Base-by-base conservation (phyloP, 2,888 invertebrate genomes). In the Dryobotodes eremita region DNA sequence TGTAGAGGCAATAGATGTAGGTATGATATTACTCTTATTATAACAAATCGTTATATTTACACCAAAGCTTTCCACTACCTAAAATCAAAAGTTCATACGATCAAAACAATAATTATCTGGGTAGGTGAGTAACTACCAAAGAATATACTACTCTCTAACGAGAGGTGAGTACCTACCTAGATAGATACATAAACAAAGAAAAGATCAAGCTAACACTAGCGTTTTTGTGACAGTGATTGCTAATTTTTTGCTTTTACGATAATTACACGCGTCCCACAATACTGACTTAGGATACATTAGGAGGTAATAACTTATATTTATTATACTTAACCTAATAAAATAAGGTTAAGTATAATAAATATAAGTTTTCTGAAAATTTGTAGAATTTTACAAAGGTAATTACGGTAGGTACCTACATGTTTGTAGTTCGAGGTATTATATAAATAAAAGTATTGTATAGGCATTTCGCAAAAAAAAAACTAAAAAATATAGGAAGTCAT, bases 181-280 rank as follows among this genome's bases (percentile, higher is more conserved):
- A n/a, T n/a, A n/a, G n/a, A n/a, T 10, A 36, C 0, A 10, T 5
- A 20, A 0, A 78, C 2, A 48, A 71, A 75, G 55, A 50, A 46
- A 50, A 77, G 26, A 77, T 42, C 42, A 80, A 80, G 66, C 55
- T 48, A 42, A 50, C 6, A 50, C 50, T 79, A 17, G 23, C 20
- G 15, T 80, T 31, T 23, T 59, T 77, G 42, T 42, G 42, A 68
- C 50, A 59, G 70, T 15, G 50, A 50, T 79, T 50, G 48, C 10
- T 10, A 66, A n/a, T 79, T 79, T n/a, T 65, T 50, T 36, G 23
- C 3, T 23, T 36, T 46, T 17, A 55, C 5, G 10, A 6, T 73
- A 71, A 1, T 1, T n/a, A 31, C 10, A 23, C 26, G 20, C 42
- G 20, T 20, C 20, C n/a, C 48, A 57, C 17, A 36, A 31, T n/a